Evolutionary conservation across 2,888 invertebrate genomes (phyloP).

Genomic region (Reticulitermes lucifugus): DNA sequence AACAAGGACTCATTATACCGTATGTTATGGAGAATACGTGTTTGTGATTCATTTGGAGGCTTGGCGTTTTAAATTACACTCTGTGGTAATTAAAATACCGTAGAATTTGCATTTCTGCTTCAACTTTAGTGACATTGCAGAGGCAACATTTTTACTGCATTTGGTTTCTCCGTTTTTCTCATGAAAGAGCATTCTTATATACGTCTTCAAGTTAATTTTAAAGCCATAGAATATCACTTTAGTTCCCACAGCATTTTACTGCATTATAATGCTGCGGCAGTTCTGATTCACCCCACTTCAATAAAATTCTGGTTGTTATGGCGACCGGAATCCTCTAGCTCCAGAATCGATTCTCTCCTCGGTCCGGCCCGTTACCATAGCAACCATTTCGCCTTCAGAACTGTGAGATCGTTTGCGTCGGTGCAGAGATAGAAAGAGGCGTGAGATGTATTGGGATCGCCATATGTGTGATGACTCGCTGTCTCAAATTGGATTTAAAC

Average conservation of each 20-base stretch:
- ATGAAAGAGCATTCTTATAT: background rate
- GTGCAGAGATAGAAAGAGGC: background rate
- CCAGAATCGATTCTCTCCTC: slow-evolving; percentile 32
- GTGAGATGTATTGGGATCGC: background rate
- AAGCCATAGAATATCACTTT: background rate
- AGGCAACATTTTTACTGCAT: no score
- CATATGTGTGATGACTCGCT: background rate
- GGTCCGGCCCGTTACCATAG: slow-evolving; percentile 23
- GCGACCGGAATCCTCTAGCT: slow-evolving; percentile 24
- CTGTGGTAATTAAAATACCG: no score
- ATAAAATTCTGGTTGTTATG: background rate
- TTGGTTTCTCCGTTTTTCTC: background rate
- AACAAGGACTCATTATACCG: no score
- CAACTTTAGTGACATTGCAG: no score
- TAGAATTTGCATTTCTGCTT: no score
- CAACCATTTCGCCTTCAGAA: slow-evolving; percentile 14
- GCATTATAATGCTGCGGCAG: background rate
- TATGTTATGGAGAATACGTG: no score
- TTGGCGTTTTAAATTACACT: no score
- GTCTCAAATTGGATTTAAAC: background rate
- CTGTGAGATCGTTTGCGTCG: background rate
- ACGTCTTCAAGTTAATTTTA: background rate
- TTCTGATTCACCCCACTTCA: background rate
- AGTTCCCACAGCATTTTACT: background rate
- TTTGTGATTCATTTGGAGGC: no score